phyloP scores from a whole-genome alignment of 2,113 vertebrate species.

The Peucedramus taeniatus region DNA sequence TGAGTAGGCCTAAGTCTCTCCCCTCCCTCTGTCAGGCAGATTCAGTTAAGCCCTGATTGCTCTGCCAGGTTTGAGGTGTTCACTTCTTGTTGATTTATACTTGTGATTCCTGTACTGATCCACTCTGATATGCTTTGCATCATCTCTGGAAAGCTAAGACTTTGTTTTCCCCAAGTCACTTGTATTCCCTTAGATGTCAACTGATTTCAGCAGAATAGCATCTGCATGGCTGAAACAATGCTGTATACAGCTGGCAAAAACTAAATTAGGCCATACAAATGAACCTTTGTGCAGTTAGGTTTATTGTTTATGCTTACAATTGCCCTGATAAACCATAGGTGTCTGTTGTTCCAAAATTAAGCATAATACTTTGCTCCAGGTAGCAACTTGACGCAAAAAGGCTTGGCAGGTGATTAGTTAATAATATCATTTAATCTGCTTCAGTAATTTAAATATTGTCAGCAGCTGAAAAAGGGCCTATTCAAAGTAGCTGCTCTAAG shows the following conservation, averaged over 20 bases:
- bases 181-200: neutral
- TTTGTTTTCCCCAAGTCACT: neutral
- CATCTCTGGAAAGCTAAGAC: neutral
- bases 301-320: neutral
- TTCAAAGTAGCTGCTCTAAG: constrained; percentile 26
- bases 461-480: constrained; percentile 20
- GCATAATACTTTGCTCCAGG: constrained; percentile 3
- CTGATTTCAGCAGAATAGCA: neutral
- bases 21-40: neutral
- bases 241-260: neutral
- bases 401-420: constrained; percentile 50
- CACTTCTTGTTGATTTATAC: neutral
- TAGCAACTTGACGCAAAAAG: constrained; percentile 17
- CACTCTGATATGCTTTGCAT: neutral
- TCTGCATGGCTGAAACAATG: neutral
- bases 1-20: neutral
- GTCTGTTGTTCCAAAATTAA: constrained; percentile 18
- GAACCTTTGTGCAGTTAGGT: neutral
- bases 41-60: neutral
- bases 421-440: constrained; percentile 18
- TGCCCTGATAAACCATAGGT: neutral
- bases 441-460: constrained; percentile 36
- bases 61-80: neutral
- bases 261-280: neutral
- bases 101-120: neutral